These are phyloP conservation scores for Drosophila seclusa DNA, from an alignment of 2,888 invertebrate species.

Conservation along the genomic window DNA sequence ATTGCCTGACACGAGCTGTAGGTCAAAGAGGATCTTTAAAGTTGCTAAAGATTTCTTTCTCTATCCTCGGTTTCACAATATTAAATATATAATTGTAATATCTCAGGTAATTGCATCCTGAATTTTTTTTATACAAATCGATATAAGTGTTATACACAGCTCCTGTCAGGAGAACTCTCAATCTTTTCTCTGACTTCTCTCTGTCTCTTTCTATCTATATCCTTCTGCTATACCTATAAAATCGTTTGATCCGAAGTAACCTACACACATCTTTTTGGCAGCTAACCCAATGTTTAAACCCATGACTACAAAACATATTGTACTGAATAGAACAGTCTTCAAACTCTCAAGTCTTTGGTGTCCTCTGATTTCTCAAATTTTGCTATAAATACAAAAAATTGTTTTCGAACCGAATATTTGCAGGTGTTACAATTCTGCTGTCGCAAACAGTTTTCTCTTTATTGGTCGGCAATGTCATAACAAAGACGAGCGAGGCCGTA, in stretches of 20 bases:
- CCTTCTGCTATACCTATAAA: slow-evolving; percentile 1
- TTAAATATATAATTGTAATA: neutral
- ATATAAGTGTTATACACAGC: slow-evolving; percentile 11
- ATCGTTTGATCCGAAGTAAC: slow-evolving; percentile 4
- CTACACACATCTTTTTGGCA: slow-evolving; percentile 15
- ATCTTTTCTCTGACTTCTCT: neutral
- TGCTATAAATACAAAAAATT: slow-evolving; percentile 7
- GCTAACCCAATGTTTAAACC: slow-evolving; percentile 2
- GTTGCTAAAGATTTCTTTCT: neutral
- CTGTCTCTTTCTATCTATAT: neutral
- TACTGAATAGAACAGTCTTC: neutral
- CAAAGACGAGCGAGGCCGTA: slow-evolving; percentile 99
- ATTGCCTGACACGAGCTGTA: slow-evolving; percentile 26
- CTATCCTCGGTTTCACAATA: neutral
- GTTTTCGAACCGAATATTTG: slow-evolving; percentile 87
- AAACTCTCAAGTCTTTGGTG: slow-evolving; percentile 6
- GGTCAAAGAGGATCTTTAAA: neutral
- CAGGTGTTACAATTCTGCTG: slow-evolving; percentile 99
- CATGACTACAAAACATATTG: neutral
- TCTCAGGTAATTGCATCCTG: neutral
- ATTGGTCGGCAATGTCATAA: slow-evolving; percentile 99
- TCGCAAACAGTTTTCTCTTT: slow-evolving; percentile 99
- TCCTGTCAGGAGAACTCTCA: slow-evolving; percentile 20
- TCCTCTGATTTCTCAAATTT: slow-evolving; percentile 1
- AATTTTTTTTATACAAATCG: neutral